Evolutionary conservation across 1,140 invertebrate genomes (phyloP).

Genomic region (Ericerus pela): DNA sequence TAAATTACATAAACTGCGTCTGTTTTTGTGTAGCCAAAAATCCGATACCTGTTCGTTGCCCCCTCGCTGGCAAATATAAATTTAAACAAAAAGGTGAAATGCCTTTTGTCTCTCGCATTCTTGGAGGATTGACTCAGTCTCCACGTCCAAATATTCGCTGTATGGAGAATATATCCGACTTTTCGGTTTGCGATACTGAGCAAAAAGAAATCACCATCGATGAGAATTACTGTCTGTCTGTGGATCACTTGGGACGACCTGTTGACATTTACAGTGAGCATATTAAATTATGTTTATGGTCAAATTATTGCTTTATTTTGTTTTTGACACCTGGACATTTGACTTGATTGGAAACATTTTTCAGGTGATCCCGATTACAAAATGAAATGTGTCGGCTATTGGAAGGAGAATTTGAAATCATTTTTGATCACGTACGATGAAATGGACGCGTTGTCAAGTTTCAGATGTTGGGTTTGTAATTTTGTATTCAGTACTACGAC

Average conservation of each 20-base stretch:
- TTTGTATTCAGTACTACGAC: not conserved
- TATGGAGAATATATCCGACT: slow-evolving; percentile 84
- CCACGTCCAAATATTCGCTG: slow-evolving; percentile 85
- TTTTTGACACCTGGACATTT: not conserved
- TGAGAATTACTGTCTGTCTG: slow-evolving; percentile 88
- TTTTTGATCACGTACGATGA: slow-evolving; percentile 95
- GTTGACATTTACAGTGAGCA: slow-evolving; percentile 85
- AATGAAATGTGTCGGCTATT: slow-evolving; percentile 94
- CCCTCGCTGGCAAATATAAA: slow-evolving; percentile 88
- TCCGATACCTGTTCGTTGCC: slow-evolving; percentile 83
- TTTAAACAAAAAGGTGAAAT: slow-evolving; percentile 81
- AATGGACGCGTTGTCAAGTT: slow-evolving; percentile 86
- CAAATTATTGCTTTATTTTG: not conserved
- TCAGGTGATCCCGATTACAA: slow-evolving; percentile 84
- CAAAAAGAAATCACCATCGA: slow-evolving; percentile 87
- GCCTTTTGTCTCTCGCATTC: slow-evolving; percentile 76
- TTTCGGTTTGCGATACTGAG: slow-evolving; percentile 83
- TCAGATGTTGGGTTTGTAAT: slow-evolving; percentile 74
- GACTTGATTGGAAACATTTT: slow-evolving; percentile 22
- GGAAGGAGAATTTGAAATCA: slow-evolving; percentile 95
- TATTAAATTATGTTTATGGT: too few species aligned
- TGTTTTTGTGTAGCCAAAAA: slow-evolving; percentile 54
- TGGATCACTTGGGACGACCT: slow-evolving; percentile 82
- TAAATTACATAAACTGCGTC: not conserved
- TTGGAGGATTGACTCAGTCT: slow-evolving; percentile 83